These are phyloP conservation scores for Phacellophora camtschatica DNA, from an alignment of 30 jellyfish, hydroid and myxozoan genomes.

Conservation along the genomic window DNA sequence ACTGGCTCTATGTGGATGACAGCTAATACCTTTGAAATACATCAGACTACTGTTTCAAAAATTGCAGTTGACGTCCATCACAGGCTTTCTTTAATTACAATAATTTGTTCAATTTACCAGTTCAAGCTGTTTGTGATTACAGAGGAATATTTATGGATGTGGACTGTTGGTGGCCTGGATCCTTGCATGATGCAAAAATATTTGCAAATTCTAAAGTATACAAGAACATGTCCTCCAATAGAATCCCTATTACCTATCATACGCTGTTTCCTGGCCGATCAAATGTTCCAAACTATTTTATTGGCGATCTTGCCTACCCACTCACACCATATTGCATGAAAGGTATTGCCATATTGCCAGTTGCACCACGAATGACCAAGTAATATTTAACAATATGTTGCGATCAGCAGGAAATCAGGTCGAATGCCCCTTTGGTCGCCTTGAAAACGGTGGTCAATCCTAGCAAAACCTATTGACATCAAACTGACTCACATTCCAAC, in stretches of 20 bases:
- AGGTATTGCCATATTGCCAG: slow-evolving; percentile 6
- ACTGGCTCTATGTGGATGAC: not conserved
- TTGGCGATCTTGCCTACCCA: slow-evolving; percentile 84
- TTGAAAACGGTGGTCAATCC: slow-evolving; percentile 58
- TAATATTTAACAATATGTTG: too few species aligned
- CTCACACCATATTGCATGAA: slow-evolving; percentile 69
- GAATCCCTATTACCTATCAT: slow-evolving; percentile 3
- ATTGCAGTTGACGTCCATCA: not conserved
- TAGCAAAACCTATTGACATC: slow-evolving; percentile 43
- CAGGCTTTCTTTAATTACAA: too few species aligned
- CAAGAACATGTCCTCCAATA: slow-evolving; percentile 13
- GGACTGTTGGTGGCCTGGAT: slow-evolving; percentile 79
- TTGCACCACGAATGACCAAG: not conserved
- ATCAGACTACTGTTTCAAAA: not conserved
- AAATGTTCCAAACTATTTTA: slow-evolving; percentile 51
- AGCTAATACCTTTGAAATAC: not conserved
- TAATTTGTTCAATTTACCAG: not conserved
- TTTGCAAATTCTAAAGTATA: slow-evolving; percentile 29
- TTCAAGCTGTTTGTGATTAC: slow-evolving; percentile 78
- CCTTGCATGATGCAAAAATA: slow-evolving; percentile 73
- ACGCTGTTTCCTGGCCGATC: not conserved
- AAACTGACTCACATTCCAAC: slow-evolving; percentile 30
- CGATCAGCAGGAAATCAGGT: slow-evolving; percentile 66
- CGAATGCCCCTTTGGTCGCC: slow-evolving; percentile 70
- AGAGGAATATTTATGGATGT: slow-evolving; percentile 69